Evolutionary conservation across 2,888 invertebrate species (phyloP), one percentile per base, ranked within the genome.

Genomic region (Ormyrus thymus): DNA sequence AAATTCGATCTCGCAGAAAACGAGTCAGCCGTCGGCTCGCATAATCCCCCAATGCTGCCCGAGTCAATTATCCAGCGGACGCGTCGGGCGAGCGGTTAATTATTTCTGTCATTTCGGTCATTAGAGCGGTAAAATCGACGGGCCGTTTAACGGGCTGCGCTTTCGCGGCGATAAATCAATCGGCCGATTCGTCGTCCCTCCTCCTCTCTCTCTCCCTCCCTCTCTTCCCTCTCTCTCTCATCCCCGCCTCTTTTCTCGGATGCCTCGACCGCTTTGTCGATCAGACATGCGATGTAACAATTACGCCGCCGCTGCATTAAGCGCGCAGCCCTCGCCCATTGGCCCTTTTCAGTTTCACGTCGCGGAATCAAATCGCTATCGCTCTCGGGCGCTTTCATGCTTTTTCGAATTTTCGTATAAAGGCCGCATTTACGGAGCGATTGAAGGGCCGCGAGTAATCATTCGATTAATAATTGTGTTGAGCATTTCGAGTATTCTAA

Each of bases 271-370:
- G 29, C 83, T 85, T 84, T 84, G 84, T 81, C 81, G 85, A 85
- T 86, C 87, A 84, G 86, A 87, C 87, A 88, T 85, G 87, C 87
- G 84, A 87, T 87, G 86, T 87, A 87, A 87, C 88, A 87, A 88
- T 87, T 87, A 87, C 86, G 29, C 29, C 29, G 29, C 29, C 83
- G 83, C 78, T 50, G 50, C 61, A 15, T 29, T 29, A 29, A 82
- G 4, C 0, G 45, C 53, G 53, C 8, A 83, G 83, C 85, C 29
- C 29, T 29, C 29, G 29, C 29, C 29, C 29, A 29, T 29, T 29
- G 29, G 29, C 29, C 29, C 29, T 29, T 29, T 29, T 29, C 29
- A 29, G 29, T 29, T 29, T 29, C 29, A 29, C 29, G 29, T 29
- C 29, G 29, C 29, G 29, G 29, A 29, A 29, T 29, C 3, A 29